Conservation (phyloP, 2,113 vertebrate genomes). For the Poecile atricapillus region DNA sequence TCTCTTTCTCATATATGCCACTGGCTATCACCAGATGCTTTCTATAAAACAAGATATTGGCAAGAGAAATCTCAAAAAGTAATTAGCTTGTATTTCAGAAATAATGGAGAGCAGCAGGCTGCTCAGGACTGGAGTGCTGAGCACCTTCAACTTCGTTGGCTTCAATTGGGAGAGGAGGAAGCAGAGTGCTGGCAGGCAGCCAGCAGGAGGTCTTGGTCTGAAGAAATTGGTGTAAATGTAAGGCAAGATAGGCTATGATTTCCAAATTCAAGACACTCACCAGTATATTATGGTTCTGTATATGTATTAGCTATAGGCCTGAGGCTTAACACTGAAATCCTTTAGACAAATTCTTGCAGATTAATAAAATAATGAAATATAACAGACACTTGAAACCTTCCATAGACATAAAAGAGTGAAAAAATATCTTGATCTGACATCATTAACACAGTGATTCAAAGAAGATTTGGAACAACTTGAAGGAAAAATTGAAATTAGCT, state of each 20-base stretch:
- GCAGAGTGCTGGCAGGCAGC: not conserved
- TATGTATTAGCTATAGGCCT: not conserved
- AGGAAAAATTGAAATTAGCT: not conserved
- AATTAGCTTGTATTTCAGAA: not conserved
- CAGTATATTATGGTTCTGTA: not conserved
- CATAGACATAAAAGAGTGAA: not conserved
- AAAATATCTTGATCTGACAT: not conserved
- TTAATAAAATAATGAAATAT: slow-evolving; percentile 17
- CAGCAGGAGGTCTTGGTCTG: not conserved
- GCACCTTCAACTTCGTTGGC: not conserved
- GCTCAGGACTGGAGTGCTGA: not conserved
- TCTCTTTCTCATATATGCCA: not conserved
- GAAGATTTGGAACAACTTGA: not conserved
- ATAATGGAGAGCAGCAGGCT: not conserved
- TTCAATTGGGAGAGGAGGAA: not conserved
- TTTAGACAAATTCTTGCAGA: not conserved
- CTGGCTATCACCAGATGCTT: not conserved
- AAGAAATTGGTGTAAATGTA: not conserved
- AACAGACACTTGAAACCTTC: not conserved
- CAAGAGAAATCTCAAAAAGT: not conserved
- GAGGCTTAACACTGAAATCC: not conserved
- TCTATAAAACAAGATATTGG: not conserved
- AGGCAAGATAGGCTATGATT: not conserved
- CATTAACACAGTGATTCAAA: not conserved
- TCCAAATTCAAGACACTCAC: not conserved